Base-by-base conservation (phyloP, 2,888 invertebrate species). In the Folsomia manolachei region DNA sequence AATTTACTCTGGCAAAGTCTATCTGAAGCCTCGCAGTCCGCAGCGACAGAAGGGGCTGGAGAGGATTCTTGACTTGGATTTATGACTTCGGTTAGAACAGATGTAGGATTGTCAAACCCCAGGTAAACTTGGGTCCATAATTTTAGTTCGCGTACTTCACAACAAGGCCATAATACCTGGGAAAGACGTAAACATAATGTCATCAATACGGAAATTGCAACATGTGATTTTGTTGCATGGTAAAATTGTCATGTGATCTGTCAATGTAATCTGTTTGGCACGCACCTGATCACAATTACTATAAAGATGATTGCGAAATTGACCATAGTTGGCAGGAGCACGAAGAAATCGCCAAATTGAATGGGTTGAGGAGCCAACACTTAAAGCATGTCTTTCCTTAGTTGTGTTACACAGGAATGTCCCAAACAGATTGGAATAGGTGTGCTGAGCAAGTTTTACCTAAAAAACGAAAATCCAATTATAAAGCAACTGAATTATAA, bases 361-460 rank as follows among this genome's bases (percentile, higher is more conserved):
- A 83, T 92, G 92, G 2, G 91, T 89, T 79, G 88, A 87, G 75
- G 90, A 90, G 67, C 86, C 85, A 74, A 90, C 88, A 70, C 90
- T 88, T 77, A 88, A 85, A 71, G 88, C 88, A 66, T 85, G 83
- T 53, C 94, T 88, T 84, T 93, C 93, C 81, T 90, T 89, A 68
- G 88, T 86, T 56, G 90, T 89, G 87, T 97, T 97, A 86, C 94
- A 95, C 79, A 97, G 88, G 87, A 98, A 98, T 81, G 96, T 97
- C 80, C 97, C 97, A 86, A 96, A 98, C 83, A 98, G 88, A 85
- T 95, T 94, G 74, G 97, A 96, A 85, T 97, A 95, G 66, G 92
- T 91, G 86, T 98, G 98, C 80, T 96, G 95, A 1, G 92, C 94
- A 82, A 98, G 86, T 87, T 97, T 97, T 75, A 96, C 91, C 95